phyloP scores from a whole-genome alignment of 2,888 invertebrate species.

The Anoplius nigerrimus region DNA sequence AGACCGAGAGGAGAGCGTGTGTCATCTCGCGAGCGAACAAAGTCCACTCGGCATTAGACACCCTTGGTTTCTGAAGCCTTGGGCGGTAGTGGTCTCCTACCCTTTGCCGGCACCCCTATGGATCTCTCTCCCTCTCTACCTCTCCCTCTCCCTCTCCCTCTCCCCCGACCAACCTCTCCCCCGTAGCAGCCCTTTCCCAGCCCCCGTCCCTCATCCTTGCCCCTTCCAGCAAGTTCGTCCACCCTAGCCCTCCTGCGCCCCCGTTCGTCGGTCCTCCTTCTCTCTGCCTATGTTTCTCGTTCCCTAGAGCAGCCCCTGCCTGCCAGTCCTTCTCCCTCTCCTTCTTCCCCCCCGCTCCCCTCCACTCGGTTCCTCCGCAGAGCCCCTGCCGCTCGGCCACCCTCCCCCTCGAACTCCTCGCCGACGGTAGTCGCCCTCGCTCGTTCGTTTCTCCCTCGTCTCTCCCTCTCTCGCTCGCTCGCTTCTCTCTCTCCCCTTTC shows the following conservation, averaged over 20 bases:
- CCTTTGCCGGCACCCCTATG: conserved; percentile 68
- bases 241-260: conserved; percentile 11
- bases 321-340: conserved; percentile 46
- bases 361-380: conserved; percentile 16
- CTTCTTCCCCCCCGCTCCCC: conserved; percentile 17
- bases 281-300: conserved; percentile 57
- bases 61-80: conserved; percentile 68
- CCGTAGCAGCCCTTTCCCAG: conserved; percentile 5
- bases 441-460: conserved; percentile 21
- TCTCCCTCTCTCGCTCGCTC: conserved; percentile 17
- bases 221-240: conserved; percentile 27
- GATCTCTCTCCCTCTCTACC: conserved; percentile 39
- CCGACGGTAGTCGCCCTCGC: conserved; percentile 38
- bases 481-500: conserved; percentile 18
- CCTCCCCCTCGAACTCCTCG: conserved; percentile 24
- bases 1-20: conserved; percentile 41
- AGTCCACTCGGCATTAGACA: conserved; percentile 69
- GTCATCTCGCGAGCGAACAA: conserved; percentile 64
- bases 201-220: conserved; percentile 45
- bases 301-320: conserved; percentile 57
- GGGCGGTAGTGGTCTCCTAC: conserved; percentile 68
- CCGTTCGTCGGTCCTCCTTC: conserved; percentile 30
- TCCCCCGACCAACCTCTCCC: conserved; percentile 6
- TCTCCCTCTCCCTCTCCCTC: conserved; percentile 25
- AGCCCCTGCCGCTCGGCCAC: conserved; percentile 14